Evolutionary conservation across 1,140 invertebrate species (phyloP), one percentile per base, ranked within the genome.

Genomic region (Drosophila jambulina): DNA sequence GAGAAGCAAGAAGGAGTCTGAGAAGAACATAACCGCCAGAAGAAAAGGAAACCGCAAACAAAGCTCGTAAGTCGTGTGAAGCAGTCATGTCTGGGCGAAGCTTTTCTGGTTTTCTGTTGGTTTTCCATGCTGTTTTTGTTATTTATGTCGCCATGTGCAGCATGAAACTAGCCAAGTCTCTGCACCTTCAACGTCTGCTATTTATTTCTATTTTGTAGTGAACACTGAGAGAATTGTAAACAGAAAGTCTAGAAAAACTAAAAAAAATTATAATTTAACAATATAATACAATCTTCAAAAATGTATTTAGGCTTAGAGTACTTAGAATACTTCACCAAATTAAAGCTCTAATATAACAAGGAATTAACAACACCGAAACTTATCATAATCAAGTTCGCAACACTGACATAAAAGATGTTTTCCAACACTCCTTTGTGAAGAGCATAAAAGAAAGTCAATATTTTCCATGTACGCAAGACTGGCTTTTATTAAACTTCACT

Each of bases 31-130:
- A 63, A 63, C 58, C 63, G 15, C 63, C 63, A 34, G 36, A 51
- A 65, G 32, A 67, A 65, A 69, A 32, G 34, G 27, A 49, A 69
- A 42, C 65, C 65, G 61, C 61, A 29, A 34, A 69, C 65, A 67
- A 49, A 69, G 61, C 65, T 69, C 34, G 67, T 69, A 69, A 68
- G 67, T 67, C 67, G 34, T 34, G 45, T 49, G 63, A 36, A 65
- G 63, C 63, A 65, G 63, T 65, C 65, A 43, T 69, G 43, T 59
- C 69, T 72, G 51, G 25, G 13, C 25, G 36, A 51, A 65, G 65
- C 60, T 51, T 69, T 67, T 65, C 53, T 64, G 46, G 65, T 53
- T 58, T 65, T 46, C 46, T 23, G 45, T 25, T 51, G 36, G 36
- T 40, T 69, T 65, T 42, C n/a, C 45, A 34, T 17, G 17, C 36